Conservation (phyloP, 2,113 vertebrate genomes). For the Alexandromys fortis region DNA sequence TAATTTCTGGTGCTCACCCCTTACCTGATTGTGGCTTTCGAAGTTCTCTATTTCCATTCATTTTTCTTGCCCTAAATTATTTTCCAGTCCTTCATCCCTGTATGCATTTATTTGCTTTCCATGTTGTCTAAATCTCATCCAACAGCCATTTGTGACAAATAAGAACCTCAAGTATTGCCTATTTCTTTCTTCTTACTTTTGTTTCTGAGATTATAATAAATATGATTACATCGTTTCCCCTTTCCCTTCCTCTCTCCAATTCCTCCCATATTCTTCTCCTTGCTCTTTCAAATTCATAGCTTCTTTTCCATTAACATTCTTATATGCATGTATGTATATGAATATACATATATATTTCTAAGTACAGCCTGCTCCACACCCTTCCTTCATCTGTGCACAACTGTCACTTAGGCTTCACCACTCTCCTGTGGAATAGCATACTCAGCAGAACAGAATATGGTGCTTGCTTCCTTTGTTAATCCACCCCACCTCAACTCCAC, state of each 20-base stretch:
- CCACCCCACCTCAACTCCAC: background rate
- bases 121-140: background rate
- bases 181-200: background rate
- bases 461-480: background rate
- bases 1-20: background rate
- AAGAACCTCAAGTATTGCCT: no score
- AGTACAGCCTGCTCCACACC: background rate
- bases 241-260: background rate
- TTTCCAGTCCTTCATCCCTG: rapidly evolving
- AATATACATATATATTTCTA: no score
- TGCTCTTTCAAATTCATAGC: no score
- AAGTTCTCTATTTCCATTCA: background rate
- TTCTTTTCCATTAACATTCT: no score
- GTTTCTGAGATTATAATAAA: background rate
- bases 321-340: no score
- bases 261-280: no score
- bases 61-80: background rate
- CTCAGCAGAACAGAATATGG: background rate
- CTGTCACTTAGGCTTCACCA: background rate
- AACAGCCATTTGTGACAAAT: no score
- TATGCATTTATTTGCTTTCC: background rate
- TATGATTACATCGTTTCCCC: background rate
- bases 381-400: background rate
- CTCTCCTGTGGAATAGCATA: background rate
- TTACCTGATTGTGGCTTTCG: background rate